Conservation (phyloP, 1,140 invertebrate species). For the Aphidius ervi region DNA sequence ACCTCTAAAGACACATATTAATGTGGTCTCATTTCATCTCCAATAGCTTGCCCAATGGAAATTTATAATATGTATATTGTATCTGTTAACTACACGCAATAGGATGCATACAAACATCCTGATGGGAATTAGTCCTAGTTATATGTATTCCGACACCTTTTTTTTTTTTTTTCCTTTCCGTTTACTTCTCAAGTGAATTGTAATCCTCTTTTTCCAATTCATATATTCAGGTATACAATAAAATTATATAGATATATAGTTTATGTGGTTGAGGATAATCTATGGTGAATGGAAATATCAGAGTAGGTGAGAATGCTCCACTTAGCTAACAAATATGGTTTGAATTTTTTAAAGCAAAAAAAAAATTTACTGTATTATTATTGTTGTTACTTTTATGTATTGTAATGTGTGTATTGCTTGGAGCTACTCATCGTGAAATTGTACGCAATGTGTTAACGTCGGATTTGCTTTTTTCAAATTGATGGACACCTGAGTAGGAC, state of each 20-base stretch:
- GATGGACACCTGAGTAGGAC: conserved; percentile 19
- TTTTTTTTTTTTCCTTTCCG: conserved; percentile 1
- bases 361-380: not conserved
- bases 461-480: conserved; percentile 22
- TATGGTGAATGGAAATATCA: conserved; percentile 34
- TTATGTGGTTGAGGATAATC: conserved; percentile 41
- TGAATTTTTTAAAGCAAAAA: not conserved
- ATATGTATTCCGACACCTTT: conserved; percentile 19
- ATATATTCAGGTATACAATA: not conserved
- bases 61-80: not conserved
- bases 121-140: conserved; percentile 24
- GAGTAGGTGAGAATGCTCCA: conserved; percentile 30
- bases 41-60: not conserved
- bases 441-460: conserved; percentile 9
- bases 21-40: not conserved
- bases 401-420: conserved; percentile 17
- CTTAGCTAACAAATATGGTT: conserved; percentile 26
- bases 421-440: conserved; percentile 12
- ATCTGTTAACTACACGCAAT: not conserved
- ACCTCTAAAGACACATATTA: conserved; percentile 8
- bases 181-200: conserved; percentile 8
- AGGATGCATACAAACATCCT: not conserved
- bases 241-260: not conserved
- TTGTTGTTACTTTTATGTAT: conserved; percentile 6
- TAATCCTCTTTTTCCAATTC: conserved; percentile 4